phyloP scores from a whole-genome alignment of 2,888 invertebrate genomes.

The Drosophila vallismaia region DNA sequence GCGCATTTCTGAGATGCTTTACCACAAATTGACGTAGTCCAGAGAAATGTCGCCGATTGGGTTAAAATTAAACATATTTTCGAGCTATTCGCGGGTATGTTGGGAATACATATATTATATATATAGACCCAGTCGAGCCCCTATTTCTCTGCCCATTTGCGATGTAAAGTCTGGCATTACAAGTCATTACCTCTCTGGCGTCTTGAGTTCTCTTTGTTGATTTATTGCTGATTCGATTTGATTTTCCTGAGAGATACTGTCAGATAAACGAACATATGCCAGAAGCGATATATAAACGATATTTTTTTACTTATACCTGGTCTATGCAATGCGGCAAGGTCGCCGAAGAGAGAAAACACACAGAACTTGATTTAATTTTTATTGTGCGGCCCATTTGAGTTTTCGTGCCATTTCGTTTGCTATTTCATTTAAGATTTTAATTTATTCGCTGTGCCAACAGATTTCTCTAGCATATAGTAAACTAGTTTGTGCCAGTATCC shows the following conservation, averaged over 20 bases:
- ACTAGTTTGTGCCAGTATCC: conserved; percentile 54
- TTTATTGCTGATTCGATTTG: conserved; percentile 49
- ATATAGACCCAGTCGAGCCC: conserved; percentile 57
- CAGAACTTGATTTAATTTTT: conserved; percentile 33
- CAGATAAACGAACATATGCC: conserved; percentile 32
- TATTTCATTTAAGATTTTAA: conserved; percentile 46
- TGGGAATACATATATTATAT: conserved; percentile 4
- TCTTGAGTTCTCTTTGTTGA: conserved; percentile 22
- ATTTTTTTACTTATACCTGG: conserved; percentile 8
- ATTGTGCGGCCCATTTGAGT: conserved; percentile 59
- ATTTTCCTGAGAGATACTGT: conserved; percentile 30
- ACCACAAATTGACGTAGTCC: conserved; percentile 52
- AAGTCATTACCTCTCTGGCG: conserved; percentile 15
- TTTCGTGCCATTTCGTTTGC: conserved; percentile 35
- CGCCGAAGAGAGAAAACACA: conserved; percentile 38
- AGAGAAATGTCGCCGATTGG: conserved; percentile 16
- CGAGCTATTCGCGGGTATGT: conserved; percentile 2
- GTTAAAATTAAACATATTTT: conserved; percentile 28
- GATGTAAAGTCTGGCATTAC: conserved; percentile 24
- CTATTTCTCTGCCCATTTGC: conserved; percentile 11
- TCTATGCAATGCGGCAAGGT: conserved; percentile 53
- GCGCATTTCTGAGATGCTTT: conserved; percentile 43
- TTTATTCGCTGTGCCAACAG: conserved; percentile 63
- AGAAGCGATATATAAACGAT: conserved; percentile 6
- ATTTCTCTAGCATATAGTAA: conserved; percentile 39